These are phyloP conservation scores for Synergus laeviventris DNA, from an alignment of 2,888 invertebrate genomes.

Conservation along the genomic window DNA sequence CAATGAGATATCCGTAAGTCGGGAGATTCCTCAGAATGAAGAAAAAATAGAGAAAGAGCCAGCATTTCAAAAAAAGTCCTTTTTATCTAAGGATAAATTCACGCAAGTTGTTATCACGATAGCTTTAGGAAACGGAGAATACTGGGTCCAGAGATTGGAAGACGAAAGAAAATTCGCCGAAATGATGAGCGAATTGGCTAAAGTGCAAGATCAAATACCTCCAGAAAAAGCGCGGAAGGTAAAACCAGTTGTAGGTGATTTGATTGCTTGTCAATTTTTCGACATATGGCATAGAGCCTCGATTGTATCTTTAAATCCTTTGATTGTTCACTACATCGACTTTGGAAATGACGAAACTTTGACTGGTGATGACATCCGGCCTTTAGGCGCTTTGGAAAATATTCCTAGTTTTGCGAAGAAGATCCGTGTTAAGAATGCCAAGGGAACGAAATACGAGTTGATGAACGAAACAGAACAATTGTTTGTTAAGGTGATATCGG, in stretches of 20 bases:
- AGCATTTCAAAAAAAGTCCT: constrained; percentile 44
- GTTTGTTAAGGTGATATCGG: constrained; percentile 37
- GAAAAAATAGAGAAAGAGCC: constrained; percentile 41
- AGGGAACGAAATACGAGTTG: constrained; percentile 37
- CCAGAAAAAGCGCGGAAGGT: constrained; percentile 23
- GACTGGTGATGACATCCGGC: constrained; percentile 53
- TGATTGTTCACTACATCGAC: constrained; percentile 60
- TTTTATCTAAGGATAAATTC: constrained; percentile 57
- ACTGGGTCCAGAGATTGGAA: constrained; percentile 59
- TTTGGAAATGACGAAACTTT: constrained; percentile 59
- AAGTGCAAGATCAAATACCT: constrained; percentile 9
- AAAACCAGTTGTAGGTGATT: constrained; percentile 52
- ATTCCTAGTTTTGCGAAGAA: constrained; percentile 46
- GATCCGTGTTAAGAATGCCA: constrained; percentile 38
- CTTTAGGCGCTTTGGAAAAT: constrained; percentile 40
- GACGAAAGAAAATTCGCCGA: constrained; percentile 45
- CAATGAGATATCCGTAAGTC: not conserved
- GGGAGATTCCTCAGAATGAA: not conserved
- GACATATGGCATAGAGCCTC: constrained; percentile 62
- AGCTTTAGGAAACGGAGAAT: constrained; percentile 46
- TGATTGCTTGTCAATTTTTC: constrained; percentile 57
- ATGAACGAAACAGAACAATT: constrained; percentile 49
- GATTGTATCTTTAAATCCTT: constrained; percentile 56
- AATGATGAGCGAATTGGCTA: constrained; percentile 54
- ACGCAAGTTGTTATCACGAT: constrained; percentile 55